Conservation (phyloP, 2,797 vertebrate genomes). For the Aplochiton taeniatus region DNA sequence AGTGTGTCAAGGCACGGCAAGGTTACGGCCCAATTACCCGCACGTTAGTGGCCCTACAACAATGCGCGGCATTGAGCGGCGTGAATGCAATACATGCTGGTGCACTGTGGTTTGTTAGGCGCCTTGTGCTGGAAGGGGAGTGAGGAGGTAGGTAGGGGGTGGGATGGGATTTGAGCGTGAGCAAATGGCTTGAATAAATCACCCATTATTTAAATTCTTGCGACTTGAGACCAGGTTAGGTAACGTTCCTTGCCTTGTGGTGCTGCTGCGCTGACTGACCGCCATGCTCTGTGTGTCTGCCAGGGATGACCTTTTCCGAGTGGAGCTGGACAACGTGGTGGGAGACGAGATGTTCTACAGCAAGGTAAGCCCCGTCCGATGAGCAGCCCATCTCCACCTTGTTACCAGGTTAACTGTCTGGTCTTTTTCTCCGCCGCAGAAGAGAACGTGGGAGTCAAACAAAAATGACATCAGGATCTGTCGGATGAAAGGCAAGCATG, state of each 20-base stretch:
- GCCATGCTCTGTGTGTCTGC: conserved; percentile 14
- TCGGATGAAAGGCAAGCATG: conserved; percentile 94
- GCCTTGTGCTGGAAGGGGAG: conserved; percentile 1
- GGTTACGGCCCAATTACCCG: conserved; percentile 57
- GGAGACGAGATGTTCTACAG: conserved; percentile 89
- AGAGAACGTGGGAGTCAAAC: conserved; percentile 92
- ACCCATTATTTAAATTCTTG: conserved; percentile 55
- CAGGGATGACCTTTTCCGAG: conserved; percentile 91
- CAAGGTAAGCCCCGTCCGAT: conserved; percentile 75
- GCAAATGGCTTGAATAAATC: conserved; percentile 58
- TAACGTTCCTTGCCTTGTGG: no score
- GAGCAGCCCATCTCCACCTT: neutral
- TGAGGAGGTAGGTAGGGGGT: conserved; percentile 13
- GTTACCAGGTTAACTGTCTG: neutral
- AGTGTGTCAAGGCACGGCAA: conserved; percentile 52
- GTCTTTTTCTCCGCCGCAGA: conserved; percentile 67
- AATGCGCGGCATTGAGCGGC: conserved; percentile 4
- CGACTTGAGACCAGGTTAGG: no score
- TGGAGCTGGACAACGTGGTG: conserved; percentile 87
- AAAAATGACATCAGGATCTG: conserved; percentile 94
- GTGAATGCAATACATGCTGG: conserved; percentile 34
- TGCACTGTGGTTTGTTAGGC: conserved; percentile 24
- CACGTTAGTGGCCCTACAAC: conserved; percentile 36
- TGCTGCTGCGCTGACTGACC: neutral
- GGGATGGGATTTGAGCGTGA: conserved; percentile 44